Evolutionary conservation across 2,797 vertebrate genomes (phyloP).

Genomic region (Paratrypauchen microcephalus): DNA sequence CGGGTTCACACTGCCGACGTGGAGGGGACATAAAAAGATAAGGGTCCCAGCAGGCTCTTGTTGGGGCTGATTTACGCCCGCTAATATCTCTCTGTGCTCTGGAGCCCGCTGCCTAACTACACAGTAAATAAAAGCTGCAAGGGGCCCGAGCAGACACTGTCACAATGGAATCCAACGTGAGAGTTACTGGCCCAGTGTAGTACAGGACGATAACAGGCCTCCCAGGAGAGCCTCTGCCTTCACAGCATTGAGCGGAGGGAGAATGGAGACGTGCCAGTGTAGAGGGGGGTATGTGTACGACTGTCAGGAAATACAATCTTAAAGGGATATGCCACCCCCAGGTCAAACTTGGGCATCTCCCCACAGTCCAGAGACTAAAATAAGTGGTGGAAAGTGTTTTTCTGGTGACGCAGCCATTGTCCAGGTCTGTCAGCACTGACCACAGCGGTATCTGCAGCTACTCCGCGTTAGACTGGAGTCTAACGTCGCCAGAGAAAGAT

Average conservation of each 20-base stretch:
- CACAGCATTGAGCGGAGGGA: neutral
- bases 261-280: neutral
- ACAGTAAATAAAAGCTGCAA: conserved; percentile 68
- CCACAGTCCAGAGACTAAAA: no score
- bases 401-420: no score
- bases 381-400: no score
- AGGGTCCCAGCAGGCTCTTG: conserved; percentile 52
- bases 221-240: conserved; percentile 14
- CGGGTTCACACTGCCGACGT: conserved; percentile 29
- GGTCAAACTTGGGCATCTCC: no score
- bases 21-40: conserved; percentile 44
- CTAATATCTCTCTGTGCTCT: conserved; percentile 65
- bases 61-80: conserved; percentile 69
- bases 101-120: conserved; percentile 57
- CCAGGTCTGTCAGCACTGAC: no score
- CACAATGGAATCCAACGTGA: conserved; percentile 57
- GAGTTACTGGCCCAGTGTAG: conserved; percentile 50
- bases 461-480: no score
- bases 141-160: conserved; percentile 42
- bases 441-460: no score
- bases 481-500: no score
- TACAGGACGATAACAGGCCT: conserved; percentile 42
- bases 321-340: no score
- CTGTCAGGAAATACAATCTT: neutral
- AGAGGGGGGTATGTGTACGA: neutral